Evolutionary conservation across 2,797 vertebrate species (phyloP), one percentile per base, ranked within the genome.

Genomic region (Discoglossus pictus): DNA sequence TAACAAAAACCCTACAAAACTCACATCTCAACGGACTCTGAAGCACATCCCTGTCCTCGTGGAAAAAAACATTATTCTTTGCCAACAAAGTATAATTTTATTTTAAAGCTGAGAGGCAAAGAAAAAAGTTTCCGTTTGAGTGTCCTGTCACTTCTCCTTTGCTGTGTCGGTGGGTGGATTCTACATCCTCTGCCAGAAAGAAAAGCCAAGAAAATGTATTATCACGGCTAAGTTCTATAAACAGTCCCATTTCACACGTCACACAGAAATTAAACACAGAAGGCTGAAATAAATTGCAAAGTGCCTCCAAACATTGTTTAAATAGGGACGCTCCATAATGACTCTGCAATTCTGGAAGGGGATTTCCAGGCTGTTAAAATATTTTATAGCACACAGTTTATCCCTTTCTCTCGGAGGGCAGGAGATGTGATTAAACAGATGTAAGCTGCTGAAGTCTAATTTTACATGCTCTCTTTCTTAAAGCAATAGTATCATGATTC

Each of bases 1-100:
- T n/a, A n/a, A n/a, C n/a, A 42, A 63, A 63, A 52, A 63, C 24
- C 23, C 47, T 4, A 53, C 7, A 24, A 52, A 47, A 65, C 52
- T 46, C 40, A 36, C 52, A 55, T 44, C 63, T 42, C 64, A 48
- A 58, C 53, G 44, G 36, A 59, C 31, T 54, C 21, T 23, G 24
- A 24, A 59, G 38, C 36, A 68, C 65, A 36, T 34, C 46, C 65
- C n/a, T n/a, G n/a, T n/a, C n/a, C n/a, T n/a, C n/a, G n/a, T n/a
- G n/a, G n/a, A n/a, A n/a, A n/a, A n/a, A n/a, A n/a, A n/a, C n/a
- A n/a, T n/a, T n/a, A n/a, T n/a, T n/a, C n/a, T 31, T 53, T 68
- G 65, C 55, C 44, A 60, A 61, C 65, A 68, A 68, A 61, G 65
- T 56, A 68, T 60, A 55, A 68, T 68, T 68, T 68, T 61, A 47